These are phyloP conservation scores for Ammodramus savannarum DNA, from an alignment of 2,113 vertebrate genomes.

Conservation along the genomic window DNA sequence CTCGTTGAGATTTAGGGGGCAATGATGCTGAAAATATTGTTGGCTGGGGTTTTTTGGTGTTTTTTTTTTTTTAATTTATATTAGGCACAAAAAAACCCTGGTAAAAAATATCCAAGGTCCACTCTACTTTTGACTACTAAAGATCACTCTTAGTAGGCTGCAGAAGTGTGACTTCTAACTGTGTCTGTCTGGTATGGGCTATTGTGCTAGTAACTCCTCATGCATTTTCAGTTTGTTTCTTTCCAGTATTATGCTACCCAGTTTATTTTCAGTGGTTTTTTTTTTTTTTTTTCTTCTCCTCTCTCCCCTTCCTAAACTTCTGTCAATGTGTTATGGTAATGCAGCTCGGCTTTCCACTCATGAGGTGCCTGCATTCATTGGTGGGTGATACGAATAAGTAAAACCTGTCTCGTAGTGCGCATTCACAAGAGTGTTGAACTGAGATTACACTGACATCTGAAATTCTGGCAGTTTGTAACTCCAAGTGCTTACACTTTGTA, in stretches of 20 bases:
- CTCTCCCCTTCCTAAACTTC: conserved; percentile 49
- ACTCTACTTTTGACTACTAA: background rate
- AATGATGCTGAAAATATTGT: background rate
- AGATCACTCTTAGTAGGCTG: background rate
- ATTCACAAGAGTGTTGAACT: conserved; percentile 65
- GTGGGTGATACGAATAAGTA: conserved; percentile 67
- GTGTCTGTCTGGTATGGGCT: background rate
- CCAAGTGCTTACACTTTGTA: conserved; percentile 67
- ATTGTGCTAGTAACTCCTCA: background rate
- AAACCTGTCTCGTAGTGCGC: conserved; percentile 64
- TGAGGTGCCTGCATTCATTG: conserved; percentile 67
- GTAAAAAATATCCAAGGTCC: background rate
- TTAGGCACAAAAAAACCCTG: background rate
- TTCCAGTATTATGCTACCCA: conserved; percentile 9
- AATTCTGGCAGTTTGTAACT: conserved; percentile 68
- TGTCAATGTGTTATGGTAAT: conserved; percentile 67
- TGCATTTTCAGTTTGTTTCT: conserved; percentile 48
- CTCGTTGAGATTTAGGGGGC: background rate
- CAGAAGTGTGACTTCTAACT: background rate
- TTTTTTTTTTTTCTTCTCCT: background rate
- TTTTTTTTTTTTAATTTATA: background rate
- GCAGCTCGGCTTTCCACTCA: conserved; percentile 41
- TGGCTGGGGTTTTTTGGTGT: background rate
- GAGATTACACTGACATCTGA: conserved; percentile 68
- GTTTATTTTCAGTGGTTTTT: conserved; percentile 34